Evolutionary conservation across 2,888 invertebrate species (phyloP).

Genomic region (Sminthurinus aureus): DNA sequence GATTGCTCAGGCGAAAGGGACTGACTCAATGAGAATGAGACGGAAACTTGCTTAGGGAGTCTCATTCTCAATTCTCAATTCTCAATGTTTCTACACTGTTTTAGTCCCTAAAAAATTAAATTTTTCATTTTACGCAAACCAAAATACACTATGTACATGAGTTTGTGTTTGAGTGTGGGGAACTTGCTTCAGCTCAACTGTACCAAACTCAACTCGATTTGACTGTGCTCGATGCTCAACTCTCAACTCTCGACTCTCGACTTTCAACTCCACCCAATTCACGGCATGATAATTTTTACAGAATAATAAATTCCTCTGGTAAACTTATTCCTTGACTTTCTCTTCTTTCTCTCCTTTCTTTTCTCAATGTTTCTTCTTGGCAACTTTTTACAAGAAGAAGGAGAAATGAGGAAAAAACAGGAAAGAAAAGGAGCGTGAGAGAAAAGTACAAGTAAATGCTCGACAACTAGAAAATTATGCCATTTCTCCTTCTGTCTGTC

Average conservation of each 20-base stretch:
- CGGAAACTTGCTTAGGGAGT: neutral
- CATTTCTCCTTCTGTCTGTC: slow-evolving; percentile 48
- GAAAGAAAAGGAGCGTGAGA: slow-evolving; percentile 37
- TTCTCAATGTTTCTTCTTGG: neutral
- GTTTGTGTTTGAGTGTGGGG: neutral
- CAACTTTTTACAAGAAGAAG: slow-evolving; percentile 2
- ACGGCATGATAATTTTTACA: slow-evolving; percentile 60
- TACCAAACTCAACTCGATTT: too few species aligned
- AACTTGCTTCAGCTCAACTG: neutral
- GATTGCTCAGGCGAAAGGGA: slow-evolving; percentile 60
- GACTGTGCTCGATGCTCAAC: slow-evolving; percentile 29
- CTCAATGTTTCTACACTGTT: slow-evolving; percentile 44
- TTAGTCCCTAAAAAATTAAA: slow-evolving; percentile 60
- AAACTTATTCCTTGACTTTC: slow-evolving; percentile 49
- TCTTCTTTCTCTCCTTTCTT: too few species aligned
- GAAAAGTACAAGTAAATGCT: slow-evolving; percentile 53
- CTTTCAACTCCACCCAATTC: too few species aligned
- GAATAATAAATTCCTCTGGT: slow-evolving; percentile 60
- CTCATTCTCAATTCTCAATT: neutral
- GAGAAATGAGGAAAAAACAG: neutral
- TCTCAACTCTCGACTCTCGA: too few species aligned
- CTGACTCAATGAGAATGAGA: slow-evolving; percentile 53
- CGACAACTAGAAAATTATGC: slow-evolving; percentile 60
- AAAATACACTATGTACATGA: slow-evolving; percentile 50
- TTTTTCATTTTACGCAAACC: slow-evolving; percentile 59